Evolutionary conservation across 2,888 invertebrate species (phyloP).

Genomic region (Limnephilus marmoratus): DNA sequence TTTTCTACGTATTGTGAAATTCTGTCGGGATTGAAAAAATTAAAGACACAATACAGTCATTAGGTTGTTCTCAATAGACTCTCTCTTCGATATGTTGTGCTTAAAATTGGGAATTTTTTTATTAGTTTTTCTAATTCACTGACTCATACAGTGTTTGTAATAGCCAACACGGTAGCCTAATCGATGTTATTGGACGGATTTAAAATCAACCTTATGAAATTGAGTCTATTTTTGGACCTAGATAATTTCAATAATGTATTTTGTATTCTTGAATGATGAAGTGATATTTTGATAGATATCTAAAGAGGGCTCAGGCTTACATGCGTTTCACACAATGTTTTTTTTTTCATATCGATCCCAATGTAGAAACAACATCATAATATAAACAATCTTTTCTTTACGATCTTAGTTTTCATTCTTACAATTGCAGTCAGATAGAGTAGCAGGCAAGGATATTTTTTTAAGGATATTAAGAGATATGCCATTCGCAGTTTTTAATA

Average conservation of each 20-base stretch:
- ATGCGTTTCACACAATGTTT: too few species aligned
- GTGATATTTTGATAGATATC: neutral
- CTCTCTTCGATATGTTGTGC: neutral
- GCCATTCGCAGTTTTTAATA: too few species aligned
- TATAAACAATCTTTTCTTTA: too few species aligned
- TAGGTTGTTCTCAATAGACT: neutral
- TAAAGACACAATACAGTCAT: neutral
- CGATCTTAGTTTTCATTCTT: too few species aligned
- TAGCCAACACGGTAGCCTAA: neutral
- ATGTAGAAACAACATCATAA: too few species aligned
- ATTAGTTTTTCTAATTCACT: neutral
- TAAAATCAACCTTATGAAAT: neutral
- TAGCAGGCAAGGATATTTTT: too few species aligned
- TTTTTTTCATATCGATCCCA: too few species aligned
- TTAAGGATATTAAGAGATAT: too few species aligned
- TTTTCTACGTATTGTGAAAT: slow-evolving; percentile 1
- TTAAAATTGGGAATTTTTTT: neutral
- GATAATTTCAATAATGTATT: neutral
- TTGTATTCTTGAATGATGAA: neutral
- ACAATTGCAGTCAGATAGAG: too few species aligned
- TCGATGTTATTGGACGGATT: neutral
- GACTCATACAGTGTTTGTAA: neutral
- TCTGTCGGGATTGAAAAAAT: neutral
- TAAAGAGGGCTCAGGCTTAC: too few species aligned
- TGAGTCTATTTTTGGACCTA: neutral